Evolutionary conservation across 2,113 vertebrate genomes (phyloP).

Genomic region (Brienomyrus longianalis): DNA sequence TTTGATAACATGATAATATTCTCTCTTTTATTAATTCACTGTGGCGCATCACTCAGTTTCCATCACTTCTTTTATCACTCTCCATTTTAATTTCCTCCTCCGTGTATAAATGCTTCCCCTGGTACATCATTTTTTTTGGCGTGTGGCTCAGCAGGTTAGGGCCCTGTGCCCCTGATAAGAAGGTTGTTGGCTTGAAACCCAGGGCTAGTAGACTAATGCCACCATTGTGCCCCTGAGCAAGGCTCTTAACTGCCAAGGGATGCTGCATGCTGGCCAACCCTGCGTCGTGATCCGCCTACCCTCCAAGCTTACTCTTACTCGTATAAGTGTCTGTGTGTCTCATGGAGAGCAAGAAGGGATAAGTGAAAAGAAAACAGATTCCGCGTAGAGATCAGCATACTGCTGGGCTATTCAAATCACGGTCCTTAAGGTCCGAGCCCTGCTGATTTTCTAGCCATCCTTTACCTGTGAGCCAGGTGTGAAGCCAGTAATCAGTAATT

Average conservation of each 20-base stretch:
- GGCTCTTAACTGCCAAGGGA: neutral
- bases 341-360: neutral
- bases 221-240: neutral
- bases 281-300: too few relatives aligned
- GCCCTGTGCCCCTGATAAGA: neutral
- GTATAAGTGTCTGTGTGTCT: neutral
- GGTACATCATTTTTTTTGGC: neutral
- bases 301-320: too few relatives aligned
- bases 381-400: too few relatives aligned
- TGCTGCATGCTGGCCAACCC: too few relatives aligned
- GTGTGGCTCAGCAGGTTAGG: neutral
- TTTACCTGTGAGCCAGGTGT: too few relatives aligned
- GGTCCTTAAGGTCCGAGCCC: too few relatives aligned
- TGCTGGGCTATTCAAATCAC: too few relatives aligned
- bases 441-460: too few relatives aligned
- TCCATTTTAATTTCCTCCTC: neutral
- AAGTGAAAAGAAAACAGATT: too few relatives aligned
- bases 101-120: neutral
- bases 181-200: neutral
- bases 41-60: neutral
- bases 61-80: neutral
- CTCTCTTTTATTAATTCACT: neutral
- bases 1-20: neutral
- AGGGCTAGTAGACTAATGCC: neutral
- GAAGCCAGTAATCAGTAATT: too few relatives aligned